Percentiles rank a stretch among this genome's conserved stretches.
These are phyloP conservation scores for Vireo altiloquus DNA, from an alignment of 2,113 vertebrate genomes.

Conservation along the genomic window DNA sequence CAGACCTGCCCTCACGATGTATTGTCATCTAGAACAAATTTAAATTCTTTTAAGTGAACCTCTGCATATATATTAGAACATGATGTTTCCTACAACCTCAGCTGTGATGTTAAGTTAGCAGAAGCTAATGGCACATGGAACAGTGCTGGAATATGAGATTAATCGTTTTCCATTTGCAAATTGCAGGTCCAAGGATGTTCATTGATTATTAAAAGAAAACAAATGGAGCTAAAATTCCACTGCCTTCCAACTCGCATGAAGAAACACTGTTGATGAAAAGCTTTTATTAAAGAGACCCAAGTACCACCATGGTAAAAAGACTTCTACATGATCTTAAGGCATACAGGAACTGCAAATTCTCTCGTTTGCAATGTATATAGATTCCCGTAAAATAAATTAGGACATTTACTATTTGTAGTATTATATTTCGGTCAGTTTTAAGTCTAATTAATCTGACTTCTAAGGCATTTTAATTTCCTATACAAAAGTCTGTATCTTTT, in stretches of 20 bases:
- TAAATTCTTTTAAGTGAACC: background rate
- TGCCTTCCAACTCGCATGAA: background rate
- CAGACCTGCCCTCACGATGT: background rate
- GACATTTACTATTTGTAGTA: background rate
- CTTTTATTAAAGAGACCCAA: background rate
- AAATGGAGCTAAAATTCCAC: constrained; percentile 33
- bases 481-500: background rate
- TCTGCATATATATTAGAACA: background rate
- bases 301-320: constrained; percentile 34
- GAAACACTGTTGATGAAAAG: background rate
- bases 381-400: background rate
- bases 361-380: background rate
- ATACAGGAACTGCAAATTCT: constrained; percentile 13
- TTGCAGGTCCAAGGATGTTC: constrained; percentile 53
- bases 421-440: background rate
- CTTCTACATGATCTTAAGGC: background rate
- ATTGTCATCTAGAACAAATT: background rate
- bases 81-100: background rate
- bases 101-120: background rate
- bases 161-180: constrained; percentile 37
- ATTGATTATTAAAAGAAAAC: constrained; percentile 16
- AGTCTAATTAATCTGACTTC: background rate
- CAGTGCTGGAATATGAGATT: background rate
- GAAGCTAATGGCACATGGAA: background rate
- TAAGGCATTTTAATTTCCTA: background rate